Base-by-base conservation (phyloP, 2,888 invertebrate species). In the Thelaira solivaga region DNA sequence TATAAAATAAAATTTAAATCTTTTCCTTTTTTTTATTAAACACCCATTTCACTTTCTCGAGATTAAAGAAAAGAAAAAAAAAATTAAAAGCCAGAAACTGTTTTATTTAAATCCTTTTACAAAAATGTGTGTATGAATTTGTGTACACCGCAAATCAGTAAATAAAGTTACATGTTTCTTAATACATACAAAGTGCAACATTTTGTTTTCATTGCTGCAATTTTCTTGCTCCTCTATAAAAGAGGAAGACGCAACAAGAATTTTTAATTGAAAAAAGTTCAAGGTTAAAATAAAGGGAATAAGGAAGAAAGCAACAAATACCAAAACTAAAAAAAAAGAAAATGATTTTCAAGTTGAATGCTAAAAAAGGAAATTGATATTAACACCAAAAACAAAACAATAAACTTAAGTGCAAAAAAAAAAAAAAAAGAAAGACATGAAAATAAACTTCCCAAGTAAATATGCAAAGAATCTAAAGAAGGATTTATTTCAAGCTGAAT, bases 201-300 rank as follows among this genome's bases (percentile, higher is more conserved):
- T 11, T 59, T 41, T 26, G 5, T 53, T 51, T 16, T 16, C 6
- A 34, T 53, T 13, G 16, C 13, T 29, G 7, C 29, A 16, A 39
- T 36, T 26, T 34, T 47, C 29, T 39, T n/a, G 29, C 24, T 34
- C 20, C 22, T n/a, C 29, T 41, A 22, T 29, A 34, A n/a, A 59
- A 62, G 11, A 43, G 20, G 61, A n/a, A 59, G n/a, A 69, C 61
- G 78, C 61, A 69, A 69, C 57, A 53, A 64, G 78, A 74, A 78
- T 74, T 69, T 78, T 78, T 78, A 78, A 78, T 78, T 78, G 69
- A 57, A 69, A 64, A 67, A 77, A 77, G 68, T 77, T 77, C 72
- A 77, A 77, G 77, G 77, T 62, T 11, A 51, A 36, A 31, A 34
- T 57, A 55, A 18, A 51, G 29, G 22, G 45, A 53, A 20, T 18